Conservation (phyloP, 2,888 invertebrate species). For the Schizaphis graminum region DNA sequence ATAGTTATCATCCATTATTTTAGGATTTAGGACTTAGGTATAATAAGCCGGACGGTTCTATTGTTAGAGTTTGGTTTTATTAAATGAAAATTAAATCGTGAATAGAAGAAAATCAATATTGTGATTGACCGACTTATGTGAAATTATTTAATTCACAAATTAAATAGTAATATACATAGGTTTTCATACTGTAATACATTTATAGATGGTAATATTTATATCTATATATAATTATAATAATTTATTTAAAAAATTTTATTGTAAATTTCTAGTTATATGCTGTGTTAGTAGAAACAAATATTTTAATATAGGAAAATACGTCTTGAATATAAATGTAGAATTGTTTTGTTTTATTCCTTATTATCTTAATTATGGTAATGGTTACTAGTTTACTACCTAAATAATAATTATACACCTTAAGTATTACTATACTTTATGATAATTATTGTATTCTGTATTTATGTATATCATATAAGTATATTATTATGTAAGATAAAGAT, state of each 20-base stretch:
- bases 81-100: background rate
- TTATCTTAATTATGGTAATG: background rate
- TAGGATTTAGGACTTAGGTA: background rate
- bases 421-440: background rate
- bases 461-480: background rate
- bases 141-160: background rate
- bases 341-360: background rate
- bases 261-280: background rate
- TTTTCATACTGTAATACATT: background rate
- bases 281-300: background rate
- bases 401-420: background rate
- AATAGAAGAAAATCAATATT: background rate
- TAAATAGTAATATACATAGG: background rate
- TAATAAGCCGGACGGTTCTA: background rate
- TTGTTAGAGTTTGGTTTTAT: background rate
- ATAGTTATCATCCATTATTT: background rate
- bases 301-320: background rate
- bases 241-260: background rate
- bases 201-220: background rate
- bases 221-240: background rate
- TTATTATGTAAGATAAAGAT: background rate
- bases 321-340: background rate
- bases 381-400: background rate
- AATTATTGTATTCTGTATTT: background rate
- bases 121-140: background rate